Evolutionary conservation across 2,797 vertebrate species (phyloP).

Genomic region (Halcyon leucocephala): DNA sequence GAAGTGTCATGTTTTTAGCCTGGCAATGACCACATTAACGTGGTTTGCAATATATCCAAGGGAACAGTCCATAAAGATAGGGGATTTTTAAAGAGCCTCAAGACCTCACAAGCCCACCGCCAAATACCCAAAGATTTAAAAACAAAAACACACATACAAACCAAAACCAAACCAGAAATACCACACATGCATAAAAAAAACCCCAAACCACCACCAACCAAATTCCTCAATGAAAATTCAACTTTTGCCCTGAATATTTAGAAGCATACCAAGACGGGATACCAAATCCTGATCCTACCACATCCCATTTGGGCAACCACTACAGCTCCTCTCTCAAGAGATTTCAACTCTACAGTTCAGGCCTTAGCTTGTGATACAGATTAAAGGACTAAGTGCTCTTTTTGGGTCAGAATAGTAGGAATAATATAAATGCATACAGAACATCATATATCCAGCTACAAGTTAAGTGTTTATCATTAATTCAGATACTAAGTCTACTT

Average conservation of each 20-base stretch:
- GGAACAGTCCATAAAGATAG: rapidly evolving
- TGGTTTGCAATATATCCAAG: not conserved
- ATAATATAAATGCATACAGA: not conserved
- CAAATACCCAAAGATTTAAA: not conserved
- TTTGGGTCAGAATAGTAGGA: not conserved
- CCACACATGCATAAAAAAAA: no score
- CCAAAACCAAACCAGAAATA: no score
- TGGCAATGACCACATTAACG: not conserved
- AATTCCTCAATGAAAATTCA: not conserved
- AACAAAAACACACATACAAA: not conserved
- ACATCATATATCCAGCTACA: not conserved
- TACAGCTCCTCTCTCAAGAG: not conserved
- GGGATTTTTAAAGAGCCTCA: not conserved
- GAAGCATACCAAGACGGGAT: not conserved
- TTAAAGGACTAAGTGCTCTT: not conserved
- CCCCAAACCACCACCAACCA: no score
- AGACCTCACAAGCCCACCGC: not conserved
- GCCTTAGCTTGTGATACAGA: not conserved
- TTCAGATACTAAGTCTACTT: not conserved
- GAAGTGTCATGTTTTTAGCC: not conserved
- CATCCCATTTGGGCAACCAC: not conserved
- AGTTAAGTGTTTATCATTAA: not conserved
- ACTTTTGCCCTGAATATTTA: not conserved
- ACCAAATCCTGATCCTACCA: not conserved
- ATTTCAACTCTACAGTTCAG: not conserved